Percentiles rank a stretch among this genome's conserved stretches.
phyloP scores from a whole-genome alignment of 2,888 invertebrate species.

The Mimachlamys varia region DNA sequence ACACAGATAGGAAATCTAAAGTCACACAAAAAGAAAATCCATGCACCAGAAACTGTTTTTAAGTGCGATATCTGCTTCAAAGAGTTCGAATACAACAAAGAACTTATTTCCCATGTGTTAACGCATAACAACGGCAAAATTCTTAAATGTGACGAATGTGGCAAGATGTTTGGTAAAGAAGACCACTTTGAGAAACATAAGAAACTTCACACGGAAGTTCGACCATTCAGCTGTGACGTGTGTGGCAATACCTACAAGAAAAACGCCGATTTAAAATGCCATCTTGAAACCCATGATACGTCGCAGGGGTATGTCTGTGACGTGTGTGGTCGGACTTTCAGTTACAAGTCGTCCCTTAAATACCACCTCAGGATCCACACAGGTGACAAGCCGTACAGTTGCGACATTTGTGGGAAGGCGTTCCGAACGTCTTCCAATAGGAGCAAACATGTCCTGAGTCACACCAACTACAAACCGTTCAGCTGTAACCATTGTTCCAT shows the following conservation, averaged over 20 bases:
- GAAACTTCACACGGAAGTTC: not conserved
- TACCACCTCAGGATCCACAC: not conserved
- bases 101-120: not conserved
- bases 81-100: not conserved
- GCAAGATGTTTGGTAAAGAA: not conserved
- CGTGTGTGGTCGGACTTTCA: not conserved
- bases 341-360: not conserved
- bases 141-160: not conserved
- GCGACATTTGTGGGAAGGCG: not conserved
- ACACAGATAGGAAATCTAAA: not conserved
- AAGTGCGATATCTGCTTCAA: not conserved
- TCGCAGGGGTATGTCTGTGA: not conserved
- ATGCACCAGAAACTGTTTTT: not conserved
- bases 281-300: constrained; percentile 1
- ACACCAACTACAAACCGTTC: constrained; percentile 2
- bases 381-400: not conserved
- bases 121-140: not conserved
- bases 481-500: not conserved
- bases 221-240: not conserved
- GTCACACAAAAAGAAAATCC: not conserved
- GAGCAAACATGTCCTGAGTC: not conserved
- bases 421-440: not conserved
- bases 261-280: not conserved
- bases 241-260: constrained; percentile 18
- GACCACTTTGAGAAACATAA: not conserved